Conservation (phyloP, 1,140 invertebrate species). For the Stegodyphus mimosarum region DNA sequence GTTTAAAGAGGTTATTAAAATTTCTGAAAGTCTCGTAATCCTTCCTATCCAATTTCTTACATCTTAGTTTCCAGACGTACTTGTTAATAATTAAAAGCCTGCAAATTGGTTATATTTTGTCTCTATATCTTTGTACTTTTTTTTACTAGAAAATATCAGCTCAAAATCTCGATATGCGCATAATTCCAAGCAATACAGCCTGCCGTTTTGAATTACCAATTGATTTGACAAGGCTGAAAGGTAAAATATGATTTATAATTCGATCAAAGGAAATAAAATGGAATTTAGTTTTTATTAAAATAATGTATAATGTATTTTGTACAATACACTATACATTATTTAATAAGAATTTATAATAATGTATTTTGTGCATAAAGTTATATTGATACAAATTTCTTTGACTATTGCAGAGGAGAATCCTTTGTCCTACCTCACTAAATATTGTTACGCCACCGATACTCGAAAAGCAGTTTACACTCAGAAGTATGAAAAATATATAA, state of each 20-base stretch:
- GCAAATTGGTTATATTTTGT: too few species aligned
- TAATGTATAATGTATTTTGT: not conserved
- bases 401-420: slow-evolving; percentile 11
- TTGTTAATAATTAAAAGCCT: too few species aligned
- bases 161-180: slow-evolving; percentile 3
- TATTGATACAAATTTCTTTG: not conserved
- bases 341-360: not conserved
- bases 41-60: too few species aligned
- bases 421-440: not conserved
- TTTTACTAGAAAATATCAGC: slow-evolving; percentile 19
- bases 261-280: not conserved
- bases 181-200: not conserved
- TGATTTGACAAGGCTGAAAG: slow-evolving; percentile 29
- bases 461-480: slow-evolving; percentile 1
- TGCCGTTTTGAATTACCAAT: slow-evolving; percentile 39
- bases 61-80: too few species aligned
- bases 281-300: not conserved
- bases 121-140: not conserved
- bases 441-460: slow-evolving; percentile 3
- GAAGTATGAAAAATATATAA: not conserved
- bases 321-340: not conserved
- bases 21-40: too few species aligned
- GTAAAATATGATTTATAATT: not conserved
- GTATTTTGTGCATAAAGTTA: not conserved
- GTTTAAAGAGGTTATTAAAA: too few species aligned